Evolutionary conservation across 2,797 vertebrate species (phyloP), one percentile per base, ranked within the genome.

Genomic region (Nothura maculosa): DNA sequence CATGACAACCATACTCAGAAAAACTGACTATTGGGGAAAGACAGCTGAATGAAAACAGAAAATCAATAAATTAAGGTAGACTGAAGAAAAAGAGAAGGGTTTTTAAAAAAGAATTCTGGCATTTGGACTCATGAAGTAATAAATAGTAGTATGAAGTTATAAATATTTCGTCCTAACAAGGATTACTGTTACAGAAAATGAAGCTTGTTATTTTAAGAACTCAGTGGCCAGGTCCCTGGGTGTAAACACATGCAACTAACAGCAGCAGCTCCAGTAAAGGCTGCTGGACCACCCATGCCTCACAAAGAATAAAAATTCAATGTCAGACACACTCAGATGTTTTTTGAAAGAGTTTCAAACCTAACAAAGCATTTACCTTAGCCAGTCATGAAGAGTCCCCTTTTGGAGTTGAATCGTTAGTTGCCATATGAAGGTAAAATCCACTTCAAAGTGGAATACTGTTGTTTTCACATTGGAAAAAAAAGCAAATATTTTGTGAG

Each of bases 401-500:
- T 62, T 89, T 75, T 30, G 6, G 8, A 21, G 81, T 78, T 61
- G n/a, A 85, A 74, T 64, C 58, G 75, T 88, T 43, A 64, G 25
- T 12, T 54, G 21, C 1, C 68, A 2, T 43, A 6, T 42, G 43
- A 42, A 12, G 6, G 27, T 8, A 74, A 89, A 89, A 87, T 63
- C 10, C 3, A 67, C 70, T 87, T 90, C 7, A 87, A 80, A 87
- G 58, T 16, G 50, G 60, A 70, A 68, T 60, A 12, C 16, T 60
- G 3, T 6, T 61, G 3, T 64, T 60, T 70, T 83, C 70, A 10
- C 57, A 28, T 47, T 34, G 17, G 14, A 55, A 85, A 86, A 85
- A 86, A 52, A 20, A 6, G 9, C 12, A 25, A 72, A 45, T 61
- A 4, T 7, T 68, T 79, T 30, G 8, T 36, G 55, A 76, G 25